These are phyloP conservation scores for Myotis findleyi DNA, from an alignment of 2,797 vertebrate species.

Conservation along the genomic window DNA sequence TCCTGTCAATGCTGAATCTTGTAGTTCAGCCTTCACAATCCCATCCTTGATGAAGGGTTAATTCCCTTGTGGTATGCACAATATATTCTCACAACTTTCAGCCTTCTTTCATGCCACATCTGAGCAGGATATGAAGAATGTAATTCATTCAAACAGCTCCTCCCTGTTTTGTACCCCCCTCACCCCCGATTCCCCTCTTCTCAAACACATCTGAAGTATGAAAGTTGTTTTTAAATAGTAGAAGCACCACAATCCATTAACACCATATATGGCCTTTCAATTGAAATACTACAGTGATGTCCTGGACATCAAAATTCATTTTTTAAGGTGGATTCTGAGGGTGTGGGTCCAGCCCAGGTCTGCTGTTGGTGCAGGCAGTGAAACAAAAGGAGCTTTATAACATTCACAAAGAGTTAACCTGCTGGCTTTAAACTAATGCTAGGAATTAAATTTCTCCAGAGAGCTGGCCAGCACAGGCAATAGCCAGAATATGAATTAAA, in stretches of 20 bases:
- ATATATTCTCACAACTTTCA: constrained; percentile 83
- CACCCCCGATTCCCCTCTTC: neutral
- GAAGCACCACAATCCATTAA: constrained; percentile 89
- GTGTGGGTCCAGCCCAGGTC: constrained; percentile 92
- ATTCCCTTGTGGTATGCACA: constrained; percentile 79
- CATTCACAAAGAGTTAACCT: constrained; percentile 79
- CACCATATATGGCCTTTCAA: constrained; percentile 82
- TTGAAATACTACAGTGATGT: constrained; percentile 81
- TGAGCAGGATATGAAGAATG: constrained; percentile 87
- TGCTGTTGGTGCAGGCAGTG: constrained; percentile 90
- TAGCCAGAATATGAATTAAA: constrained; percentile 79
- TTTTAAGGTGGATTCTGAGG: constrained; percentile 85
- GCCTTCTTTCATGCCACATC: constrained; percentile 84
- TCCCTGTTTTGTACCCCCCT: neutral
- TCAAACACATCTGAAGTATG: constrained; percentile 84
- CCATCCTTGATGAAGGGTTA: constrained; percentile 17
- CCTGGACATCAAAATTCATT: constrained; percentile 81
- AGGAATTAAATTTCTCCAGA: constrained; percentile 80
- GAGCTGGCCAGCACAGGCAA: constrained; percentile 80
- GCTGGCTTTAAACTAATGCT: constrained; percentile 83
- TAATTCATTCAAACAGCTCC: constrained; percentile 87
- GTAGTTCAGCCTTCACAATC: constrained; percentile 12
- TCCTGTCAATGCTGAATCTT: constrained; percentile 7
- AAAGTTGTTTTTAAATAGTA: constrained; percentile 82
- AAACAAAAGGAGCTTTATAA: constrained; percentile 78